A percentile compares a stretch with the other conserved stretches of the same genome.
These are phyloP conservation scores for Psix sp. DNA, from an alignment of 1,140 invertebrate species.

Conservation along the genomic window DNA sequence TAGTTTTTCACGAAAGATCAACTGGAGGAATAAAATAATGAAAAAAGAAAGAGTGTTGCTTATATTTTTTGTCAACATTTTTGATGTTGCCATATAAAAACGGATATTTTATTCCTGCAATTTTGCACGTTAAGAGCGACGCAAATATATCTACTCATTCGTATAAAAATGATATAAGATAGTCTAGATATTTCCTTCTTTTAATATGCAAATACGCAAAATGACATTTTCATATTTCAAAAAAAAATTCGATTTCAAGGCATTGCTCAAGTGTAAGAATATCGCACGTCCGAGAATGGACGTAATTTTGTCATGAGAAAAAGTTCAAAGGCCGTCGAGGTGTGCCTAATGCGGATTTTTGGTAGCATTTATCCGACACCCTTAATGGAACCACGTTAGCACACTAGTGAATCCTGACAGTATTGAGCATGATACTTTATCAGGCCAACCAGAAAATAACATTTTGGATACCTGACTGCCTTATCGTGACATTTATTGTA, in stretches of 20 bases:
- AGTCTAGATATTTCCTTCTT: neutral
- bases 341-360: constrained; percentile 45
- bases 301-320: constrained; percentile 30
- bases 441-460: constrained; percentile 45
- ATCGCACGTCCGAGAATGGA: constrained; percentile 11
- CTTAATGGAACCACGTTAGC: constrained; percentile 49
- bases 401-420: constrained; percentile 37
- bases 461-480: constrained; percentile 34
- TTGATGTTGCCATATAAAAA: too few species aligned
- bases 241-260: constrained; percentile 34
- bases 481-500: constrained; percentile 39
- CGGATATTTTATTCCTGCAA: too few species aligned
- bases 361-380: constrained; percentile 21
- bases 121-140: too few species aligned
- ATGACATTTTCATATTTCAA: constrained; percentile 17
- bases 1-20: too few species aligned
- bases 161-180: too few species aligned
- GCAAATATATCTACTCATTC: constrained; percentile 1
- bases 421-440: constrained; percentile 47
- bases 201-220: constrained; percentile 12
- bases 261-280: neutral
- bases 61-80: too few species aligned
- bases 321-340: constrained; percentile 28
- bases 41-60: too few species aligned
- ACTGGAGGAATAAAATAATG: too few species aligned